Conservation (phyloP, 2,113 vertebrate genomes). For the Thryonomys swinderianus region DNA sequence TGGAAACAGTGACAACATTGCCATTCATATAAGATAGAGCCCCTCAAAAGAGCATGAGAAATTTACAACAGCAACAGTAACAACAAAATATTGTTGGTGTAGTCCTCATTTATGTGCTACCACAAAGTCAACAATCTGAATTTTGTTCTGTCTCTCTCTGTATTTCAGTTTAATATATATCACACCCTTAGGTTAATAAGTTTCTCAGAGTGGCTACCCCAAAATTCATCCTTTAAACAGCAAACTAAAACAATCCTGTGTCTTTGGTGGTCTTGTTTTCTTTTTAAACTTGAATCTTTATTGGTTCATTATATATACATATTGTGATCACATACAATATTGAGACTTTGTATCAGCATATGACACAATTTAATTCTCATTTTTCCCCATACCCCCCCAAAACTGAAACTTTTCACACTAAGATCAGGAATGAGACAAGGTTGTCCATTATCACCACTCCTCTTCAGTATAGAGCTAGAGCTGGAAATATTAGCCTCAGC, state of each 20-base stretch:
- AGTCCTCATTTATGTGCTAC: not conserved
- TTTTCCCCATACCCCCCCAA: too few relatives aligned
- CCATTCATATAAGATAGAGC: not conserved
- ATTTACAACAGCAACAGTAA: not conserved
- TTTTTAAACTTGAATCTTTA: too few relatives aligned
- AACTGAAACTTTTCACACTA: too few relatives aligned
- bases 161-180: not conserved
- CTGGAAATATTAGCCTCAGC: too few relatives aligned
- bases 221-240: constrained; percentile 11
- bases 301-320: too few relatives aligned
- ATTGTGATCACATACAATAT: too few relatives aligned
- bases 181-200: not conserved
- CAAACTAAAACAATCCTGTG: not conserved
- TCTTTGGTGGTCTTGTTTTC: not conserved
- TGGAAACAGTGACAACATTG: not conserved
- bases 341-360: too few relatives aligned
- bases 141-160: not conserved
- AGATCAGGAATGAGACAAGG: too few relatives aligned
- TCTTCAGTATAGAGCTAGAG: too few relatives aligned
- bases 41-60: too few relatives aligned
- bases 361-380: too few relatives aligned
- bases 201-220: not conserved
- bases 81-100: not conserved
- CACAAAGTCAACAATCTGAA: not conserved
- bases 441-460: too few relatives aligned